A percentile compares a stretch with the other conserved stretches of the same genome.
Evolutionary conservation across 2,113 vertebrate species (phyloP).

Genomic region (Callithrix jacchus): DNA sequence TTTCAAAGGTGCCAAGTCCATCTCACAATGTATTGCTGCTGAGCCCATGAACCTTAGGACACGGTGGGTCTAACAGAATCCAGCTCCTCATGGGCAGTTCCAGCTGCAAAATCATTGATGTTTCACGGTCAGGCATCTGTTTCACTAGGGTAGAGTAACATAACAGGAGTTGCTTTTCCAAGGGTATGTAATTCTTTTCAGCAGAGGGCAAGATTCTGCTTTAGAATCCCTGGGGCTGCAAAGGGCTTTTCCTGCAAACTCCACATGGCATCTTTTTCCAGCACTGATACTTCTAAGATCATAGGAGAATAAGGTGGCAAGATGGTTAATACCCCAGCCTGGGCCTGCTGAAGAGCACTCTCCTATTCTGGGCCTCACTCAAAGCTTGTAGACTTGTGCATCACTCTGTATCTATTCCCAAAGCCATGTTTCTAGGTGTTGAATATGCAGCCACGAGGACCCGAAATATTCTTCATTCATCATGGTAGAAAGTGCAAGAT

Average conservation of each 20-base stretch:
- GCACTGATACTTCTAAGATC: background rate
- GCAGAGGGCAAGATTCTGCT: background rate
- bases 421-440: background rate
- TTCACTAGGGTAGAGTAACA: background rate
- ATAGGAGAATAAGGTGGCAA: background rate
- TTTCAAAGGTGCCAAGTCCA: background rate
- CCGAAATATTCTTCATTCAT: background rate
- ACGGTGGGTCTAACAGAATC: background rate
- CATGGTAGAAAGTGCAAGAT: background rate
- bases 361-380: background rate
- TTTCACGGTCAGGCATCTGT: background rate
- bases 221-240: background rate
- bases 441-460: background rate
- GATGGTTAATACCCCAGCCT: background rate
- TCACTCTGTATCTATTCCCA: background rate
- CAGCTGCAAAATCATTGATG: background rate
- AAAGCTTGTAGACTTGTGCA: background rate
- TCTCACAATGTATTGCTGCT: too few species aligned
- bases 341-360: too few species aligned
- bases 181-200: background rate
- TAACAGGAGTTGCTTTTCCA: background rate
- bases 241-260: background rate
- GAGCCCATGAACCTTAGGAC: background rate
- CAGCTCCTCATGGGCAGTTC: background rate
- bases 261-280: background rate